A percentile compares a stretch with the other conserved stretches of the same genome.
These are phyloP conservation scores for Gracilinanus agilis DNA, from an alignment of 2,113 vertebrate species.

Conservation along the genomic window DNA sequence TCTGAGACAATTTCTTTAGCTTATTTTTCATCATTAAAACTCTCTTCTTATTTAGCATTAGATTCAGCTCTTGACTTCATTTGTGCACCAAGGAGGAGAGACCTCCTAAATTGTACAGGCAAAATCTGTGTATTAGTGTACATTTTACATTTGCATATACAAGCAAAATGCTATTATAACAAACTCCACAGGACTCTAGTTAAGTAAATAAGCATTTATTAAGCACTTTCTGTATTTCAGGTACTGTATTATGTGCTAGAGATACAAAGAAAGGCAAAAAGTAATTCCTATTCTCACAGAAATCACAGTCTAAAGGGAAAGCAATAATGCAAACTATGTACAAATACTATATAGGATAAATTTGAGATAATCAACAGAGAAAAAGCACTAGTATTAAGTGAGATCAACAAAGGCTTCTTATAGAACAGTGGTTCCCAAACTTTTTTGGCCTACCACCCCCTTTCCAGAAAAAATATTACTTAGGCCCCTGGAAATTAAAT, in stretches of 20 bases:
- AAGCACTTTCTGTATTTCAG: not conserved
- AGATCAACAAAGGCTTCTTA: not conserved
- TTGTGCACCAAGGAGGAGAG: slow-evolving; percentile 6
- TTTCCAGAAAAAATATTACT: too few species aligned
- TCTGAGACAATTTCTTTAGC: slow-evolving; percentile 49
- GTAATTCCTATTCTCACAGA: not conserved
- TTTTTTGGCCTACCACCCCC: too few species aligned
- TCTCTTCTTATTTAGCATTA: slow-evolving; percentile 57
- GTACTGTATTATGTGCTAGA: not conserved
- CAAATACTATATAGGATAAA: not conserved
- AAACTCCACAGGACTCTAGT: not conserved
- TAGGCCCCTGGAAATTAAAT: too few species aligned
- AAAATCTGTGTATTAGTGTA: slow-evolving; percentile 48
- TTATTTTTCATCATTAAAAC: slow-evolving; percentile 71
- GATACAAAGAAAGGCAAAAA: not conserved
- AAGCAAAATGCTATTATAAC: slow-evolving; percentile 48
- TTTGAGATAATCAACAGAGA: not conserved
- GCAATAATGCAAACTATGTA: not conserved
- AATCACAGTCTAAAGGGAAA: not conserved
- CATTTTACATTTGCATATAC: slow-evolving; percentile 64
- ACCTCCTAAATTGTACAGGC: not conserved
- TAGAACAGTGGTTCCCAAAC: too few species aligned
- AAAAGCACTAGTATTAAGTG: not conserved
- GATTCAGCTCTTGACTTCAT: slow-evolving; percentile 63
- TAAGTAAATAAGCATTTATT: not conserved